These are phyloP conservation scores for Hydraecia micacea DNA, from an alignment of 2,888 invertebrate genomes.

Conservation along the genomic window DNA sequence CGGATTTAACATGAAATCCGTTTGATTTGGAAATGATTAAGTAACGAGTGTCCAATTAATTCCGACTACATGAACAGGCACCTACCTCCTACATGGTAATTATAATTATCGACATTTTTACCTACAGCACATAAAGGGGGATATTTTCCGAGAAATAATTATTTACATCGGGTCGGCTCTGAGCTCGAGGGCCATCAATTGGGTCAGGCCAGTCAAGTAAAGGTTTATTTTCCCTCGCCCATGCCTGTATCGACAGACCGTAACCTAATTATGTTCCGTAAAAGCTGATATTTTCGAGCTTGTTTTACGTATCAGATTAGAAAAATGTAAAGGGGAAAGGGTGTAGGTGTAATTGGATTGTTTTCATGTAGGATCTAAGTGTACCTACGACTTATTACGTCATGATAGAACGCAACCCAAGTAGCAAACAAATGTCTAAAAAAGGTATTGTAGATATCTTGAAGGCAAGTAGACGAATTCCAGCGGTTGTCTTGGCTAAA, in stretches of 20 bases:
- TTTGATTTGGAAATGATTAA: neutral
- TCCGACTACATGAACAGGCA: neutral
- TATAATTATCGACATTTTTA: constrained; percentile 14
- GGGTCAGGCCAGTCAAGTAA: constrained; percentile 66
- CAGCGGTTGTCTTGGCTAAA: too few relatives aligned
- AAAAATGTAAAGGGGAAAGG: neutral
- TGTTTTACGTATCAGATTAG: neutral
- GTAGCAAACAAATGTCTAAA: too few relatives aligned
- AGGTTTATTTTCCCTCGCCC: constrained; percentile 54
- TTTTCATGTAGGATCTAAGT: constrained; percentile 13
- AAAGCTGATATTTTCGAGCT: constrained; percentile 31
- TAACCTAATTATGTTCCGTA: constrained; percentile 44
- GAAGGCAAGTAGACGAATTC: too few relatives aligned
- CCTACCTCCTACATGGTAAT: constrained; percentile 8
- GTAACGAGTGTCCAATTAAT: constrained; percentile 5
- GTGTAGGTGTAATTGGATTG: constrained; percentile 20
- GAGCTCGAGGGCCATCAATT: constrained; percentile 57
- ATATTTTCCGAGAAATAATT: constrained; percentile 47
- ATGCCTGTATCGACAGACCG: constrained; percentile 19
- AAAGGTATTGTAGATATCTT: too few relatives aligned
- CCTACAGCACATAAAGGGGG: constrained; percentile 2
- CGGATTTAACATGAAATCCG: neutral
- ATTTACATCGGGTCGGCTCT: constrained; percentile 50
- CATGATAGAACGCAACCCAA: neutral
- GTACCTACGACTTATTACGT: neutral